Conservation (phyloP, 2,888 invertebrate species). For the Lomographa bimaculata region DNA sequence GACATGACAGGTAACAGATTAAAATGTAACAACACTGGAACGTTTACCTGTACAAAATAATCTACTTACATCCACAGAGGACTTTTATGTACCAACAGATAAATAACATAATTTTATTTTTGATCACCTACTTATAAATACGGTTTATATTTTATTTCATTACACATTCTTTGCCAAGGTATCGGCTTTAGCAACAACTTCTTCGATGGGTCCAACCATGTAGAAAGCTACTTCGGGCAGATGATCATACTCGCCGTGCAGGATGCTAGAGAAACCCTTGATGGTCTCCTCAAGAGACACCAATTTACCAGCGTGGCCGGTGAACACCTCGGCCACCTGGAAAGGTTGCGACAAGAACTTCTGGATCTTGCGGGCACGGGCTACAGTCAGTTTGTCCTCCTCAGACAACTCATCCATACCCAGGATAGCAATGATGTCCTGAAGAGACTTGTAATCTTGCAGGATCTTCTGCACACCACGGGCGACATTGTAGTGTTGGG, state of each 20-base stretch:
- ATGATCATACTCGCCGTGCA: constrained; percentile 94
- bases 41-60: constrained; percentile 26
- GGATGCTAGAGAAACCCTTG: constrained; percentile 93
- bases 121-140: constrained; percentile 35
- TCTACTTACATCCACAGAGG: constrained; percentile 23
- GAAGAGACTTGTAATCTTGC: constrained; percentile 90
- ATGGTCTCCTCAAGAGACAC: constrained; percentile 94
- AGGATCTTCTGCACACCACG: constrained; percentile 96
- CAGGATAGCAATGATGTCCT: constrained; percentile 96
- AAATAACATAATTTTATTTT: constrained; percentile 25
- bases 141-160: constrained; percentile 27
- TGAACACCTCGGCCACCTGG: constrained; percentile 96
- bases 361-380: constrained; percentile 97
- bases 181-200: constrained; percentile 93
- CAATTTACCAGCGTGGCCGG: constrained; percentile 95
- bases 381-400: constrained; percentile 96
- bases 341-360: constrained; percentile 97
- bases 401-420: constrained; percentile 95
- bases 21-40: constrained; percentile 22
- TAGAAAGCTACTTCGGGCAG: constrained; percentile 97
- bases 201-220: constrained; percentile 97
- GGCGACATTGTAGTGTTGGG: constrained; percentile 94
- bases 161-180: constrained; percentile 87
- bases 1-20: constrained; percentile 48
- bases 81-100: constrained; percentile 22